Evolutionary conservation across 1,140 invertebrate species (phyloP).

Genomic region (Pygmarrhopalites habei): DNA sequence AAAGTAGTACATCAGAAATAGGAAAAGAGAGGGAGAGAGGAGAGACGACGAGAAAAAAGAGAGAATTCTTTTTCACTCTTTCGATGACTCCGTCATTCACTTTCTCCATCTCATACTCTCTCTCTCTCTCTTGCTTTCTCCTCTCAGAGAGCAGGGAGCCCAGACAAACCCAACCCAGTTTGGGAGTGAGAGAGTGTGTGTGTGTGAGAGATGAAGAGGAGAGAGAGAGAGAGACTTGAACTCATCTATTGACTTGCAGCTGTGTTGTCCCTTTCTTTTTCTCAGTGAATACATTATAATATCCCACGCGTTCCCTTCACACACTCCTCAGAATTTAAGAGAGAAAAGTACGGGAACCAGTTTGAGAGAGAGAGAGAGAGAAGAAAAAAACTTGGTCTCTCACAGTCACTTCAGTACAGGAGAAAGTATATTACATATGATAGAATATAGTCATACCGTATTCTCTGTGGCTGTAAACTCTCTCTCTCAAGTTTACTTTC

Average conservation of each 20-base stretch:
- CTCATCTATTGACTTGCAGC: constrained; percentile 5
- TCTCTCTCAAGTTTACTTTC: neutral
- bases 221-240: constrained; percentile 1
- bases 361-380: too few relatives aligned
- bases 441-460: neutral
- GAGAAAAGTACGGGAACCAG: neutral
- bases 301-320: neutral
- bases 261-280: neutral
- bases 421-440: neutral
- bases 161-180: neutral
- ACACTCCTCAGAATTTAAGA: neutral
- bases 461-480: neutral
- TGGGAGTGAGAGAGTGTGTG: neutral
- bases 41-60: neutral
- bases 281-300: constrained; percentile 8
- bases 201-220: neutral
- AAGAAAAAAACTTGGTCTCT: neutral
- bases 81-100: neutral
- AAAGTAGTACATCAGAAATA: neutral
- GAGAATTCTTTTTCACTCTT: neutral
- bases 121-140: constrained; percentile 8
- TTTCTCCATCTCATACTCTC: neutral
- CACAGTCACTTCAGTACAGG: neutral
- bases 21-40: neutral
- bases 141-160: neutral